Evolutionary conservation across 2,888 invertebrate genomes (phyloP), one percentile per base, ranked within the genome.

Genomic region (Spisula subtruncata): DNA sequence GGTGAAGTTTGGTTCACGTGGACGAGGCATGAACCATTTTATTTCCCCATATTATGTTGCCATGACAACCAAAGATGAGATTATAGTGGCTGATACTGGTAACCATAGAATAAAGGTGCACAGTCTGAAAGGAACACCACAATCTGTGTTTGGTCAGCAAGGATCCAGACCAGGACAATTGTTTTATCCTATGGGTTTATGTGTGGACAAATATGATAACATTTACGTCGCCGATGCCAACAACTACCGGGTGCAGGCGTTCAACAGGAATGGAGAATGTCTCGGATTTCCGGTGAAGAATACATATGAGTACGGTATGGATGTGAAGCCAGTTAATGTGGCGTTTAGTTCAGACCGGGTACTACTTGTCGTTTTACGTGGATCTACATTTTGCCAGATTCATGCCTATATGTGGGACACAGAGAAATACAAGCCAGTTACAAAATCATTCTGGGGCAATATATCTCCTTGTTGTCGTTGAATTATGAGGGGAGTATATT

Each of bases 171-270:
- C 92, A 5, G 95, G 95, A 0, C 91, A 95, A 75, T 88, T 96
- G 35, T 93, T 94, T 41, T 94, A 94, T 82, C 96, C 96, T 14
- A 93, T 94, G 93, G 96, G 96, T 1, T 81, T 96, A 1, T 95
- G 95, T 88, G 90, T 93, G 10, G 95, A 96, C 83, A 88, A 83
- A 41, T 82, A 93, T 54, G 93, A 94, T 87, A 95, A 95, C 83
- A 95, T 96, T 46, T 93, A 95, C 66, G 95, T 96, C 10, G 95
- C 95, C 0, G 96, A 96, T 84, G 93, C 93, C 4, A 94, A 95
- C 60, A 95, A 96, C 87, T 94, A 94, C 86, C 88, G 96, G 5
- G 94, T 96, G 1, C 95, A 95, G 85, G 94, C 93, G 60, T 95
- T 95, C 84, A 92, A 91, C n/a, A 83, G 66, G n/a, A 90, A 92